Base-by-base conservation (phyloP, 2,113 vertebrate genomes). In the Leiothrix lutea region DNA sequence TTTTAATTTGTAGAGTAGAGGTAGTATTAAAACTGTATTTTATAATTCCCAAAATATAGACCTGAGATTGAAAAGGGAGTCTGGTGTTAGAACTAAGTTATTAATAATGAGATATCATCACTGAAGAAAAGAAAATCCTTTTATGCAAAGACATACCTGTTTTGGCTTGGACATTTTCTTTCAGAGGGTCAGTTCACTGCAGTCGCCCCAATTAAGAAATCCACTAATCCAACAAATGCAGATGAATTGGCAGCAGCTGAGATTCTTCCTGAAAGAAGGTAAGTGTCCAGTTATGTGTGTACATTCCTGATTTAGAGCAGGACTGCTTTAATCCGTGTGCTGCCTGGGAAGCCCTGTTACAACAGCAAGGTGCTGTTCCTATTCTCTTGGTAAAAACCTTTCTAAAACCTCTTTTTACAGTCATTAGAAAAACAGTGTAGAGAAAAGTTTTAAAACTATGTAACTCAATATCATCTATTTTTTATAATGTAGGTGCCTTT, bases 191-290 rank as follows among this genome's bases (percentile, higher is more conserved):
- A 92, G 48, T 96, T 96, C 73, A 74, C 85, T 33, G 97, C 97
- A 95, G 98, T 98, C 35, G 97, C 92, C 7, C 95, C 92, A 61
- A 2, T 82, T 73, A 98, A 97, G 95, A 98, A 94, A 72, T 95
- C 78, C 23, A 40, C 93, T 96, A 84, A 97, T 48, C 72, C 95
- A 67, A 8, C 94, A 95, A 86, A 57, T 82, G 35, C 90, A 74
- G 88, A 96, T 66, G 97, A 98, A n/a, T 44, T 96, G 40, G 96
- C 97, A 88, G 82, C 97, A 53, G 47, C 98, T 58, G 84, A 98
- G 56, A 98, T 98, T 93, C 98, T 98, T 97, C 98, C 98, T 3
- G 98, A 99, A 94, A 97, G 97, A 96, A 98, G 99, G 99, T 99
- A 97, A 97, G 97, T 93, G 60, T 92, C 93, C 40, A 16, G 38